Evolutionary conservation across 2,113 vertebrate genomes (phyloP).

Genomic region (Panthera tigris): DNA sequence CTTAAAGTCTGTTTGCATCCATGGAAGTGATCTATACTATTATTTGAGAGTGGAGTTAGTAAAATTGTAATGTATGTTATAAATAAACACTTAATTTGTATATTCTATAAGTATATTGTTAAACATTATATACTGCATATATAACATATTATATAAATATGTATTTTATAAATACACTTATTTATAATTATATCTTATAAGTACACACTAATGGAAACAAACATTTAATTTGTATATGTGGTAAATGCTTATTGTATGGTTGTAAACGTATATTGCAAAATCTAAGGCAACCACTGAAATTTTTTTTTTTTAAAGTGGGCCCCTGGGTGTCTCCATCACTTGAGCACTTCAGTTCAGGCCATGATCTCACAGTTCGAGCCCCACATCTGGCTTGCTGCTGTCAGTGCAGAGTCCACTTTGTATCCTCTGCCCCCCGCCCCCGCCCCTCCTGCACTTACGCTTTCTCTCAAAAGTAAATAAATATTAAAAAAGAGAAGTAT

Average conservation of each 20-base stretch:
- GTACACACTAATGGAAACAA: not conserved
- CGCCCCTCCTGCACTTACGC: no score
- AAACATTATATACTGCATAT: not conserved
- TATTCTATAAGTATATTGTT: not conserved
- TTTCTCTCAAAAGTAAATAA: no score
- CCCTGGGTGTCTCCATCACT: no score
- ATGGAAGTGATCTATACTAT: not conserved
- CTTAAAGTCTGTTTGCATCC: not conserved
- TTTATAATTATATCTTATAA: not conserved
- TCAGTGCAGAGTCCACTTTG: no score
- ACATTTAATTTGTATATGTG: not conserved
- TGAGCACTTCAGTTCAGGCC: no score
- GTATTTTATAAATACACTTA: not conserved
- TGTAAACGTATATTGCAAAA: not conserved
- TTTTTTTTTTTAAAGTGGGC: not conserved
- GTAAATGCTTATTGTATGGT: not conserved
- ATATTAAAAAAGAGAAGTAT: not conserved
- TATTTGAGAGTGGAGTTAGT: not conserved
- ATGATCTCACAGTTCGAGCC: no score
- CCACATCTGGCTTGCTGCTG: no score
- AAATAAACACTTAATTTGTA: not conserved
- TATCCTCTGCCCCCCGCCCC: no score
- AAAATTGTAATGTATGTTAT: not conserved
- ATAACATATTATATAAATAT: not conserved
- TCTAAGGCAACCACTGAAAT: not conserved